phyloP scores from a whole-genome alignment of 2,113 vertebrate species.

The Castor canadensis region DNA sequence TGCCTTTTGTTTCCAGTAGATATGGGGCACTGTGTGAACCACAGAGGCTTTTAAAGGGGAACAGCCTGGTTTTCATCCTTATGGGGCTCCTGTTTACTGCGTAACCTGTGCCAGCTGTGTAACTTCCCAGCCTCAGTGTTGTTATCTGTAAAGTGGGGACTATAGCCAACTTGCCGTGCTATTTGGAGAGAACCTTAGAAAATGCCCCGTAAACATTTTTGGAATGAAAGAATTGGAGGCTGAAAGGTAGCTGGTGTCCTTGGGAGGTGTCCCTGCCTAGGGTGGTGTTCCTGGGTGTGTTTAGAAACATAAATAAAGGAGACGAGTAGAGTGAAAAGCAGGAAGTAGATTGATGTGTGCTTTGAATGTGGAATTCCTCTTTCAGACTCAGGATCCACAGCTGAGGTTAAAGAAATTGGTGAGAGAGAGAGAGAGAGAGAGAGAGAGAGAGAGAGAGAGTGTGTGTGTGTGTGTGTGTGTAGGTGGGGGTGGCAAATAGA shows the following conservation, averaged over 20 bases:
- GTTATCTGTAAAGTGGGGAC: background rate
- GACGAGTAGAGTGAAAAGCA: background rate
- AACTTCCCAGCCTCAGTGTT: background rate
- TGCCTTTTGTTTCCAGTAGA: background rate
- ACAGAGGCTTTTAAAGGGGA: background rate
- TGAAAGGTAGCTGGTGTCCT: background rate
- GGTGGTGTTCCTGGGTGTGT: background rate
- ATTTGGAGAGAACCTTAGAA: background rate
- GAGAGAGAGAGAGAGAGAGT: too few relatives aligned
- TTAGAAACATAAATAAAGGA: background rate
- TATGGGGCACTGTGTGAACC: background rate
- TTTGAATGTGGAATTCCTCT: conserved; percentile 41
- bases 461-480: background rate
- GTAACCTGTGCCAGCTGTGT: background rate
- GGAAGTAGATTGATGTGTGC: background rate
- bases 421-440: too few relatives aligned
- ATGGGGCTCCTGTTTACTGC: background rate
- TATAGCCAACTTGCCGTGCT: background rate
- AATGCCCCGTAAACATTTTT: background rate
- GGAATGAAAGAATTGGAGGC: background rate
- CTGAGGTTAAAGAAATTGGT: conserved; percentile 35
- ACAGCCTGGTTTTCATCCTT: background rate
- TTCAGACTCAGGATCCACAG: background rate
- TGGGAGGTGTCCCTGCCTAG: background rate
- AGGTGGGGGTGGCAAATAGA: background rate